Base-by-base conservation (phyloP, 37 sponge, comb jelly and placozoan species). In the Theonella swinhoei region DNA sequence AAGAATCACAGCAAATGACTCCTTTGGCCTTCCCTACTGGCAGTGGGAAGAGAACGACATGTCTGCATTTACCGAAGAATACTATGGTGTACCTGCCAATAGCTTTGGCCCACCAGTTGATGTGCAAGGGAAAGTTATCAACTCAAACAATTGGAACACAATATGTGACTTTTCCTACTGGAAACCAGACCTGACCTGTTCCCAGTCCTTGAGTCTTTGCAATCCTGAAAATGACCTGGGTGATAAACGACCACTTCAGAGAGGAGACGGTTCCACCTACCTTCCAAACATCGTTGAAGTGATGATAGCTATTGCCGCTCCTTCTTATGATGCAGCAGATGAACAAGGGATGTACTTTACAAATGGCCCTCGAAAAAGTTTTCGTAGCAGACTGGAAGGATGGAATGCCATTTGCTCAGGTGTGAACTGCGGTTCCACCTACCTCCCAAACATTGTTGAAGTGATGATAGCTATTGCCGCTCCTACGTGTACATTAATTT, bases 11-110 rank as follows among this genome's bases (percentile, higher is more conserved):
- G 62, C 60, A 1, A 64, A 75, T 9, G 62, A 34, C 39, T 37
- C 34, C 5, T 83, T 83, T 62, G 41, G 64, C 25, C 58, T 83
- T 37, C 76, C 84, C 3, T 74, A 83, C 76, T 83, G 84, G 84
- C 38, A 74, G 24, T 83, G 84, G 84, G 69, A 74, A 14, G 11
- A 17, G 54, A 14, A n/a, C 22, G 65, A 64, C 29, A 64, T 32
- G 25, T 63, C 64, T 24, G 9, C 33, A 26, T 79, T 79, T 35
- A 36, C 68, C n/a, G 36, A 31, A 25, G 42, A 79, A 3, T 64
- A 79, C 42, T 65, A 42, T 28, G 80, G 80, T 40, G 32, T 39
- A 0, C 80, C 80, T 37, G 39, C 69, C 40, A 34, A 28, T 24
- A 65, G 26, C 31, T 14, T 2, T n/a, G 42, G 68, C 28, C 24